Base-by-base conservation (phyloP, 2,113 vertebrate species). In the Oreocharis arfaki region DNA sequence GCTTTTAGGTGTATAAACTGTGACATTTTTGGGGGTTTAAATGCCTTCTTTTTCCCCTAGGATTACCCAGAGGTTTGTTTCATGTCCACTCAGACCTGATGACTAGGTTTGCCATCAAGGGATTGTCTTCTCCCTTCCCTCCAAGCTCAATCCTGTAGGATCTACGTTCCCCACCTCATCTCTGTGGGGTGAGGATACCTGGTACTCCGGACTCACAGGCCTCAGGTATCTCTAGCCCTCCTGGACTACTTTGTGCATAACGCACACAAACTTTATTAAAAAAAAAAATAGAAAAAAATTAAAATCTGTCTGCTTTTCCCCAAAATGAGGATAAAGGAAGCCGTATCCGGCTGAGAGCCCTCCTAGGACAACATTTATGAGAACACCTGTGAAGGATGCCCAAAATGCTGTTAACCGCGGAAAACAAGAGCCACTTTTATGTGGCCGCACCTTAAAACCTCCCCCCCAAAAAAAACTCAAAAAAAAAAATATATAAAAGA, bases 301-400 rank as follows among this genome's bases (percentile, higher is more conserved):
- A 56, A 71, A 79, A 89, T 42, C 79, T 74, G 71, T 42, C 55
- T 61, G 23, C 15, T 65, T 87, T 63, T 28, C 63, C 67, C 41
- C 35, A 30, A 76, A 71, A 70, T 16, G 71, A 68, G 41, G 33
- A 68, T 46, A 80, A 65, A 85, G n/a, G 46, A 85, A 94, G 79
- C 46, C 8, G 0, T 0, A 0, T 79, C 49, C 0, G 0, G 33
- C 83, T 77, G 80, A 1, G 2, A n/a, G 41, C 24, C 30, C 56
- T 57, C 68, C 53, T 71, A 56, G 71, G 61, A 79, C 69, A 95
- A 92, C 61, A 76, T 77, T 94, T 73, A 87, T 28, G 47, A 33
- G 53, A 63, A 86, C 74, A 76, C 61, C 68, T 96, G 63, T 79
- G 56, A 93, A 89, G 44, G 47, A 65, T 75, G 47, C 75, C 63